Evolutionary conservation across 2,113 vertebrate genomes (phyloP).

Genomic region (Syngnathus typhle): DNA sequence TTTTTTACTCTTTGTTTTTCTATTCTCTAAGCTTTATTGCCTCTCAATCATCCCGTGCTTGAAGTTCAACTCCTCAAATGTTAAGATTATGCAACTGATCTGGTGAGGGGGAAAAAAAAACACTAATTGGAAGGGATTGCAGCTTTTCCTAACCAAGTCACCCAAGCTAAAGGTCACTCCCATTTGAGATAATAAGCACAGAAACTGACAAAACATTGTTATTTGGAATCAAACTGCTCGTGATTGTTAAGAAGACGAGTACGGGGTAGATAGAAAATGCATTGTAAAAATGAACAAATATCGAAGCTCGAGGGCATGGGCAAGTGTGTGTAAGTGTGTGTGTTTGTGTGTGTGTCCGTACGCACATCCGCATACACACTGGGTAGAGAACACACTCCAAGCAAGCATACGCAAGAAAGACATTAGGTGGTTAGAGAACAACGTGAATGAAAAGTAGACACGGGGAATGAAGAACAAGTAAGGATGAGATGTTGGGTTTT

Average conservation of each 20-base stretch:
- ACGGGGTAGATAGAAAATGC: constrained; percentile 9
- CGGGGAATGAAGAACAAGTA: constrained; percentile 43
- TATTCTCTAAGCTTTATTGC: constrained; percentile 34
- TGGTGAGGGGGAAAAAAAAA: constrained; percentile 19
- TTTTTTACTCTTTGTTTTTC: constrained; percentile 21
- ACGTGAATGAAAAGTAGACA: constrained; percentile 49
- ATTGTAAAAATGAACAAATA: constrained; percentile 20
- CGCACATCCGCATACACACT: neutral
- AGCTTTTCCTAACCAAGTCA: constrained; percentile 24
- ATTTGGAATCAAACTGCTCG: constrained; percentile 9
- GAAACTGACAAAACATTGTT: constrained; percentile 26
- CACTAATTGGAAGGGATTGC: constrained; percentile 25
- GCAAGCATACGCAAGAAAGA: constrained; percentile 39
- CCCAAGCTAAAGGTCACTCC: constrained; percentile 28
- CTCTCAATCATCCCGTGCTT: constrained; percentile 37
- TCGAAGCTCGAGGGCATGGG: constrained; percentile 11
- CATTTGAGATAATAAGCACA: constrained; percentile 25
- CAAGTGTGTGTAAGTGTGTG: neutral
- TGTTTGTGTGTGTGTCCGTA: constrained; percentile 1
- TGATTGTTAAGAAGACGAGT: constrained; percentile 19
- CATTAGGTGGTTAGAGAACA: constrained; percentile 38
- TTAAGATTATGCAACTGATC: constrained; percentile 42
- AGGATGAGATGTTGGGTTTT: constrained; percentile 45
- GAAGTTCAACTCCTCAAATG: constrained; percentile 38
- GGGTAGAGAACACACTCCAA: constrained; percentile 23